Base-by-base conservation (phyloP, 2,888 invertebrate genomes). In the Pammene aurita region DNA sequence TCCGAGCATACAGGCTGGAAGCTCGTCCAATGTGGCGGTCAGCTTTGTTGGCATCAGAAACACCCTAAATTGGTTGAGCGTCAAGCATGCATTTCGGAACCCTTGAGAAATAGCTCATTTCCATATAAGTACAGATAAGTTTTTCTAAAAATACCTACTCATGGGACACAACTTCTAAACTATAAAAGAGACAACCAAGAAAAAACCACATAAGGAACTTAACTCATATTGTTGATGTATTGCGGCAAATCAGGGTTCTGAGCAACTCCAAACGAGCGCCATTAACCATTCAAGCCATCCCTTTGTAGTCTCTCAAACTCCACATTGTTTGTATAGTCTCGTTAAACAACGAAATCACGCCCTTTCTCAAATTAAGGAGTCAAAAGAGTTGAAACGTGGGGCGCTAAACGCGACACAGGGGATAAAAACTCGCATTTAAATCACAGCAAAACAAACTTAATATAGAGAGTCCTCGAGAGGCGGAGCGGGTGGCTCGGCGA, bases 391-490 rank as follows among this genome's bases (percentile, higher is more conserved):
- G 68, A 44, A 58, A 64, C 68, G 58, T 50, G 44, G 65, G 64
- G 54, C 41, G 48, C 55, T 57, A 50, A 67, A 62, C 56, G 67
- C 56, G 58, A 44, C 52, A 41, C 35, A 9, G 44, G 63, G 34
- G 42, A 35, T 52, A 55, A 67, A 54, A 67, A 67, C 62, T 80
- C 79, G 79, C 78, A 84, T 84, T 86, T 81, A 80, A 83, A 85
- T 84, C 74, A 75, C 78, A 78, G 74, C 84, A 82, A 80, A 83
- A 83, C 85, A 84, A 86, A 87, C 86, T 82, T 79, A 84, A 83
- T 83, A 82, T 83, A 76, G 73, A 79, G 77, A 76, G 77, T 72
- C 77, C 79, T 76, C 77, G 73, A 71, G 66, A 64, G 67, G 70
- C 62, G 16, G 56, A 14, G 18, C 38, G 48, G 14, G 41, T n/a